These are phyloP conservation scores for Hexactinellida sp. DNA, from an alignment of 37 sponge, comb jelly and placozoan species.

Conservation along the genomic window DNA sequence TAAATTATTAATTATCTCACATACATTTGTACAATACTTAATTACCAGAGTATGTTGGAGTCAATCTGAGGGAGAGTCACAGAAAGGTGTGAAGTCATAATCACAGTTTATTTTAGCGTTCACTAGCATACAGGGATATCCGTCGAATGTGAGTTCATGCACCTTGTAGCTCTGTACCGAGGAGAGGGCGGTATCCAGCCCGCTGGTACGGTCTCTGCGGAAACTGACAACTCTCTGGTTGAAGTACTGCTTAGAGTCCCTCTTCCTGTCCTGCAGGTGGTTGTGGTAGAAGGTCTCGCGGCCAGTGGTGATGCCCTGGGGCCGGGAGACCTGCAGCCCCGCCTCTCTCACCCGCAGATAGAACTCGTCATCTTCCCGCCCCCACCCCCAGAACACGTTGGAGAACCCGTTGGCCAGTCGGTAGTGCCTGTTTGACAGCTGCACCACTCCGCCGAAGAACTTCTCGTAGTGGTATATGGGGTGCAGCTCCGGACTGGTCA, in stretches of 20 bases:
- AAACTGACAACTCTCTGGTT: conserved; percentile 51
- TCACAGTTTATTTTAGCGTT: conserved; percentile 65
- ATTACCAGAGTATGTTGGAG: too few species aligned
- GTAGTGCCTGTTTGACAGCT: conserved; percentile 43
- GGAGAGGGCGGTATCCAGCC: conserved; percentile 42
- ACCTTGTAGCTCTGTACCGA: conserved; percentile 21
- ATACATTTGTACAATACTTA: too few species aligned
- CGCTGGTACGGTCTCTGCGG: conserved; percentile 44
- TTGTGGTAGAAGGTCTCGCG: conserved; percentile 59
- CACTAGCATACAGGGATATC: conserved; percentile 54
- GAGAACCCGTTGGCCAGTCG: conserved; percentile 55
- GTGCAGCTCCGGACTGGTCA: conserved; percentile 75
- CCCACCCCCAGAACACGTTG: conserved; percentile 93
- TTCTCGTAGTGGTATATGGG: conserved; percentile 80
- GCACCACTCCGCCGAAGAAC: conserved; percentile 73
- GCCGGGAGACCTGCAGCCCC: conserved; percentile 45
- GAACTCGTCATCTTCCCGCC: conserved; percentile 89
- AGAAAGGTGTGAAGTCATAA: conserved; percentile 60
- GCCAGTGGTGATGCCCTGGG: conserved; percentile 64
- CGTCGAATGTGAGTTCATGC: conserved; percentile 41
- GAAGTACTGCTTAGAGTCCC: conserved; percentile 57
- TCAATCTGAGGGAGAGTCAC: conserved; percentile 27
- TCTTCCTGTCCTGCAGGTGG: conserved; percentile 58
- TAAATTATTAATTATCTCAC: too few species aligned
- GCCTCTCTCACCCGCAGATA: conserved; percentile 68